A percentile compares a stretch with the other conserved stretches of the same genome.
These are phyloP conservation scores for Apaloderma vittatum DNA, from an alignment of 2,113 vertebrate genomes.

Conservation along the genomic window DNA sequence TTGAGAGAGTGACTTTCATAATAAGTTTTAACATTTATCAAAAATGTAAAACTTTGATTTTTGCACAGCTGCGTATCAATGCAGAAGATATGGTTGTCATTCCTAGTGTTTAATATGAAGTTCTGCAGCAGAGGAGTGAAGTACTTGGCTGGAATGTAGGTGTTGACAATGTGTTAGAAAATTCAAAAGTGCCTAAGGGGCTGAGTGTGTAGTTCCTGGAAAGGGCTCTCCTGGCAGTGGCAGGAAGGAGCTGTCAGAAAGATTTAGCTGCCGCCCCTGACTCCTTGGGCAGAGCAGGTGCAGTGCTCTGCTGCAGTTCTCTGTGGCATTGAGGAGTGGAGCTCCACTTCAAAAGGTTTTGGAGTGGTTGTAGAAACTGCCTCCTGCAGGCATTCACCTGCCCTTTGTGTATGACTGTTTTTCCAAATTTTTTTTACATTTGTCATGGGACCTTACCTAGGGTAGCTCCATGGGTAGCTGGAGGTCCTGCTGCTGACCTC, in stretches of 20 bases:
- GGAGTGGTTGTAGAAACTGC: neutral
- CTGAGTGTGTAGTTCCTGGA: neutral
- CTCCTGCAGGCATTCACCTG: neutral
- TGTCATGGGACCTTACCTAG: neutral
- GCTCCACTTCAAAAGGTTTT: neutral
- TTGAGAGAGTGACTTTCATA: neutral
- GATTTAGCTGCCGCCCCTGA: neutral
- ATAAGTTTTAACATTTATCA: neutral
- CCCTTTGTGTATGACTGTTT: neutral
- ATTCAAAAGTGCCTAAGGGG: neutral
- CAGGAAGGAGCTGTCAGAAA: slow-evolving; percentile 10
- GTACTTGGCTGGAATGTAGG: slow-evolving; percentile 22
- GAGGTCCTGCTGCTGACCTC: neutral
- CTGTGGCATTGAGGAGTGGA: neutral
- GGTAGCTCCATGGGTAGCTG: neutral
- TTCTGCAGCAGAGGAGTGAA: neutral
- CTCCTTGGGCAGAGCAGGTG: neutral
- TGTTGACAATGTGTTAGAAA: slow-evolving; percentile 27
- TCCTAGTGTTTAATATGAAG: neutral
- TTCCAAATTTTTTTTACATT: neutral
- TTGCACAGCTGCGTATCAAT: neutral
- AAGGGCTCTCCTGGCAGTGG: neutral
- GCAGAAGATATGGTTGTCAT: neutral
- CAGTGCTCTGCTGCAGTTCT: neutral
- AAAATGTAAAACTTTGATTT: neutral